A percentile compares a stretch with the other conserved stretches of the same genome.
Conservation (phyloP, 1,140 invertebrate genomes). For the Cecropterus lyciades region DNA sequence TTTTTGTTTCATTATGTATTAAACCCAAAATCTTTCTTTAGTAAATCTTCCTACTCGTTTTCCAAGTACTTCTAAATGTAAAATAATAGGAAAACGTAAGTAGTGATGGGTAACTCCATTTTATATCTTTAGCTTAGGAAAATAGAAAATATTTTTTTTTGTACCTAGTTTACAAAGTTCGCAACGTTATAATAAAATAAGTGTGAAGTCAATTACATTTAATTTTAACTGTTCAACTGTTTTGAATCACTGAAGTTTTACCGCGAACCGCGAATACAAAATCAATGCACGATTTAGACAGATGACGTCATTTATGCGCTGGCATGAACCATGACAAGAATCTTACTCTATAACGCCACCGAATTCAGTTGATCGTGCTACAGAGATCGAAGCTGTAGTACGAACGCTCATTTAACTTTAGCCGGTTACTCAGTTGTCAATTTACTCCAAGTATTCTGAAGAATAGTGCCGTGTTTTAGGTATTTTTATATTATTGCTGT, state of each 20-base stretch:
- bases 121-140: no score
- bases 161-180: no score
- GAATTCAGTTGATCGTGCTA: slow-evolving; percentile 41
- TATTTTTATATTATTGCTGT: background rate
- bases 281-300: slow-evolving; percentile 43
- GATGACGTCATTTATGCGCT: slow-evolving; percentile 65
- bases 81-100: no score
- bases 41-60: no score
- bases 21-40: no score
- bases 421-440: slow-evolving; percentile 19
- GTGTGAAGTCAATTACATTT: background rate
- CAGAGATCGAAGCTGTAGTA: slow-evolving; percentile 12
- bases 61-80: no score
- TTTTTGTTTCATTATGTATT: no score
- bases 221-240: background rate
- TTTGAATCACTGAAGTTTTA: slow-evolving; percentile 3
- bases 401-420: slow-evolving; percentile 15
- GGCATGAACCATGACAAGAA: slow-evolving; percentile 70
- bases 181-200: no score
- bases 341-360: slow-evolving; percentile 48
- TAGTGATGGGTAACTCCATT: no score
- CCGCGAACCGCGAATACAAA: slow-evolving; percentile 29
- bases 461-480: background rate
- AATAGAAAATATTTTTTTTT: no score
- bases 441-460: slow-evolving; percentile 4